Conservation (phyloP, 2,113 vertebrate species). For the Hassar affinis region DNA sequence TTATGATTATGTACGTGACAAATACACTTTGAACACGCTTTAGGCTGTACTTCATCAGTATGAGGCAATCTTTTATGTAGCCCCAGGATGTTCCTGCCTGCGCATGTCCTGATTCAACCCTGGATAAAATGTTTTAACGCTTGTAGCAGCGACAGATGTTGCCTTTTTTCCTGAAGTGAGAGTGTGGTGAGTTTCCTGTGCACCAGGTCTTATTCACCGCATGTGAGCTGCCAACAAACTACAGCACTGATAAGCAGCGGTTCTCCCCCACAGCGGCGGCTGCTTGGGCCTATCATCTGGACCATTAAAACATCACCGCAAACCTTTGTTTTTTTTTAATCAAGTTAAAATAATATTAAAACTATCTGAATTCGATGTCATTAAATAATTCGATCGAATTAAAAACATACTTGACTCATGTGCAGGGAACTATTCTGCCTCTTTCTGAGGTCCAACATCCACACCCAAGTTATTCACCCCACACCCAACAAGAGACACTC, state of each 20-base stretch:
- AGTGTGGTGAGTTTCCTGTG: background rate
- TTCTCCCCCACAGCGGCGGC: background rate
- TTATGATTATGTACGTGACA: too few species aligned
- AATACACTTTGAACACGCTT: background rate
- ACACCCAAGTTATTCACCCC: background rate
- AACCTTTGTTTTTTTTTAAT: background rate
- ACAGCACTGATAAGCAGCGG: constrained; percentile 15
- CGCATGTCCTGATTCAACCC: background rate
- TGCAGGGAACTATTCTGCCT: background rate
- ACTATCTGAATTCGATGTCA: background rate
- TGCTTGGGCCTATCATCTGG: background rate
- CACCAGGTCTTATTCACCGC: constrained; percentile 1
- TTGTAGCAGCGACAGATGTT: too few species aligned
- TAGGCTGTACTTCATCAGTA: background rate
- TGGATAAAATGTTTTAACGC: background rate
- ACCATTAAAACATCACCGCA: background rate
- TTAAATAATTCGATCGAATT: background rate
- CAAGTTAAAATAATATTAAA: background rate
- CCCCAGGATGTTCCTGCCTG: background rate
- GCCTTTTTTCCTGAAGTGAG: too few species aligned
- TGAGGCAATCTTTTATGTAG: background rate
- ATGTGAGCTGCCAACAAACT: constrained; percentile 29
- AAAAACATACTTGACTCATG: background rate
- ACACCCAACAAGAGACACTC: background rate
- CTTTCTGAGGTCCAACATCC: constrained; percentile 9